Evolutionary conservation across 2,888 invertebrate genomes (phyloP), one percentile per base, ranked within the genome.

Genomic region (Andrena dorsata): DNA sequence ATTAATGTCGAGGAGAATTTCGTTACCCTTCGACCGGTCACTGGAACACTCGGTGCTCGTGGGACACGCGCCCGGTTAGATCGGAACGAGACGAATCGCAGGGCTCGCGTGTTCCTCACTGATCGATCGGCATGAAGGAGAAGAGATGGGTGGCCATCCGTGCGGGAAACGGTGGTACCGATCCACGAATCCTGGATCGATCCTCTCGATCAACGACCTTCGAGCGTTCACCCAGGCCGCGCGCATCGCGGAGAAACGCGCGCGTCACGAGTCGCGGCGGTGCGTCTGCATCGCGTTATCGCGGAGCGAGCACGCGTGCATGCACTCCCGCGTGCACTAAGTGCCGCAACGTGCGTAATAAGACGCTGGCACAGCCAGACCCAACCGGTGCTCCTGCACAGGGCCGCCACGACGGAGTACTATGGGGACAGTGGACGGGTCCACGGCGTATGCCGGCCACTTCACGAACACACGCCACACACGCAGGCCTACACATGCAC

Each of bases 291-390:
- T 30, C 64, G 76, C 64, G 74, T 75, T 80, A 71, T 71, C 79
- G 60, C 26, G 76, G 47, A 10, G 68, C 23, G 47, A 68, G 73
- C 74, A 71, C 71, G 82, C 72, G 82, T 75, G 68, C 80, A 64
- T 74, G 65, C 80, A 61, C 65, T 35, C 61, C 49, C 73, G 85
- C 82, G 86, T 83, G 71, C 82, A 58, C 65, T 82, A 88, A 89
- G 86, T 79, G 88, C 81, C 80, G 89, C 87, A 82, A 85, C 90
- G 89, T 87, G 88, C 82, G 90, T 90, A 89, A 90, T 89, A 89
- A 90, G 90, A 87, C 88, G 90, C 89, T 89, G 90, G 70, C 77
- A 20, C 53, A 70, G 84, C 61, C 71, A 80, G 76, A 75, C 78
- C 82, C 75, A 74, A 77, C 71, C 78, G 85, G 80, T 66, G 84